These are phyloP conservation scores for Corythaixoides concolor DNA, from an alignment of 2,113 vertebrate genomes.

Conservation along the genomic window DNA sequence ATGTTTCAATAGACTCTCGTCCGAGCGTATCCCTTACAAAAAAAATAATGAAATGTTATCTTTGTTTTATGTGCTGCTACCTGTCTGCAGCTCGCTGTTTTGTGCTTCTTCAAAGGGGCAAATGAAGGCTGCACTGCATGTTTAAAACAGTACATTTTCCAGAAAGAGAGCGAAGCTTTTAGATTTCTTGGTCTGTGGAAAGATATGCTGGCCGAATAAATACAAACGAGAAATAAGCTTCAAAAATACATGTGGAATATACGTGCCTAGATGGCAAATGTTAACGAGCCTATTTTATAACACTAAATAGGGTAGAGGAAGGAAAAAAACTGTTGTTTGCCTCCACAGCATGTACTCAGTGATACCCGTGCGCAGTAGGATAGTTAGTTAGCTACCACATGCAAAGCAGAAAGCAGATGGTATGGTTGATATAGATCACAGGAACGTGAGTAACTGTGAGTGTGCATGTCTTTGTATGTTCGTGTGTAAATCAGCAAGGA, in stretches of 20 bases:
- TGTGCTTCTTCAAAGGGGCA: background rate
- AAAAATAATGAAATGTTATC: constrained; percentile 11
- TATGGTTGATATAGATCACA: constrained; percentile 80
- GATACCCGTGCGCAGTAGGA: constrained; percentile 80
- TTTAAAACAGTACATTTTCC: background rate
- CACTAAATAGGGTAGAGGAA: constrained; percentile 72
- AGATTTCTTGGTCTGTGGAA: background rate
- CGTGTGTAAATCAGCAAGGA: constrained; percentile 83
- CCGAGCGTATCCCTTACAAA: background rate
- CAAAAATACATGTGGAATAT: constrained; percentile 70
- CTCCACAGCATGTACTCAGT: constrained; percentile 79
- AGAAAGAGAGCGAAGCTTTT: background rate
- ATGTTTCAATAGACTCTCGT: constrained; percentile 24
- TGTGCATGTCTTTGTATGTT: constrained; percentile 79
- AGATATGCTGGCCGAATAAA: constrained; percentile 33
- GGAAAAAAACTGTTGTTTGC: constrained; percentile 74
- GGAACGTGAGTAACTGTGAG: constrained; percentile 82
- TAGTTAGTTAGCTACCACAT: constrained; percentile 82
- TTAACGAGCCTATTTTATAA: constrained; percentile 79
- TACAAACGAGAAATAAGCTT: constrained; percentile 59
- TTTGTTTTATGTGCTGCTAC: background rate
- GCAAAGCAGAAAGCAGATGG: constrained; percentile 84
- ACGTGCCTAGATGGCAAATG: constrained; percentile 72
- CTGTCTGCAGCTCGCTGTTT: background rate
- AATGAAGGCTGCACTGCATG: background rate